Base-by-base conservation (phyloP, 2,888 invertebrate genomes). In the Synanthedon andrenaeformis region DNA sequence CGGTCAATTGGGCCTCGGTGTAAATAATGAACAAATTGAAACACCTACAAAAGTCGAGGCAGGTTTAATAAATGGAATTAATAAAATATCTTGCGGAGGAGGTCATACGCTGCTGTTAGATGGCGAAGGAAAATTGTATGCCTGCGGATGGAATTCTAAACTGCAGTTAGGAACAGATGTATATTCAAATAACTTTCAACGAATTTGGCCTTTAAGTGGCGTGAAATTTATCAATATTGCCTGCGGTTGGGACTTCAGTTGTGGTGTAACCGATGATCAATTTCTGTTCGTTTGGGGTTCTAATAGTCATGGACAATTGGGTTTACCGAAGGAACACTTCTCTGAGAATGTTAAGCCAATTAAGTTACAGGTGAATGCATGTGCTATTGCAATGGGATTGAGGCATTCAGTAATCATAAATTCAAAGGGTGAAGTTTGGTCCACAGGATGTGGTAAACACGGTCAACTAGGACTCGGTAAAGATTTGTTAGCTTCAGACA, bases 171-270 rank as follows among this genome's bases (percentile, higher is more conserved):
- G 92, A 6, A 69, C 81, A 42, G 78, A 89, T 42, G 77, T 79
- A 19, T 74, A 79, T 61, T 83, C 89, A 52, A 78, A 90, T 52
- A 82, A 75, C 35, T 91, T 92, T 64, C 82, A 90, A 72, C 89
- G 91, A 69, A 89, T 91, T 54, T 91, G 91, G 81, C 76, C 81
- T 52, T 69, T 91, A 54, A 89, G 89, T 67, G 88, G 77, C 67
- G 83, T 74, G 69, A 87, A 63, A 55, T 89, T 94, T 58, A 86
- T 85, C 53, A 89, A 90, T 60, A 84, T 94, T 55, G 90, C 91
- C 42, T 93, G 93, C 63, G 95, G 95, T n/a, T 95, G 95, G 94
- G 94, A 95, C 69, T 92, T 92, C 60, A 94, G 93, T 54, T 92
- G 93, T 61, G 94, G 92, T 49, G 88, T 95, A 17, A 91, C 93